A percentile compares a stretch with the other conserved stretches of the same genome.
Conservation (phyloP, 2,888 invertebrate genomes). For the Pheosia tremula region DNA sequence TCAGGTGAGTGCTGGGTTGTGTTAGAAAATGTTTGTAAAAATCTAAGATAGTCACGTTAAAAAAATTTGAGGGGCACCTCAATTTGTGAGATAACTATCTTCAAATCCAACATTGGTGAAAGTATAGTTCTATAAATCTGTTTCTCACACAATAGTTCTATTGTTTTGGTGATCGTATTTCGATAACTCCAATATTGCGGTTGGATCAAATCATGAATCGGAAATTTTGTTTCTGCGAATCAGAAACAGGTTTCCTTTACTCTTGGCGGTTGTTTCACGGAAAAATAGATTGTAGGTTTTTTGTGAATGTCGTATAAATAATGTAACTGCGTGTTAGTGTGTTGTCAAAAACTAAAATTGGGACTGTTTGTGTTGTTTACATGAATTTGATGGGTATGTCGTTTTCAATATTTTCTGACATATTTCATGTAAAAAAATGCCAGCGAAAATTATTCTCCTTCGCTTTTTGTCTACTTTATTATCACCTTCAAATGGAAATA, state of each 20-base stretch:
- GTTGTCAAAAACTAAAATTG: not conserved
- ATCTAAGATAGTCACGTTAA: conserved; percentile 3
- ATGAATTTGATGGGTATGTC: not conserved
- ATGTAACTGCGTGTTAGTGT: not conserved
- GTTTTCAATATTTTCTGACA: not conserved
- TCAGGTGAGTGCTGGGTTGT: conserved; percentile 56
- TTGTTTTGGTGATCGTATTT: conserved; percentile 46
- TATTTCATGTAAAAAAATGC: too few species aligned
- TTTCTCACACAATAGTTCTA: conserved; percentile 34
- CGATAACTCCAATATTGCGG: conserved; percentile 32
- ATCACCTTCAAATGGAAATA: too few species aligned
- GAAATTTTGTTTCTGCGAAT: conserved; percentile 22
- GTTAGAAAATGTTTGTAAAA: conserved; percentile 29
- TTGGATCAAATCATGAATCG: conserved; percentile 13
- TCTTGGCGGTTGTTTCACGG: not conserved
- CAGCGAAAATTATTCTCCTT: too few species aligned
- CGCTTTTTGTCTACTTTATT: too few species aligned
- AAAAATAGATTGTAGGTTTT: not conserved
- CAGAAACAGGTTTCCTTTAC: conserved; percentile 20
- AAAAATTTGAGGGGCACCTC: conserved; percentile 6
- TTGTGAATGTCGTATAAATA: not conserved
- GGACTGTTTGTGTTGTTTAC: not conserved
- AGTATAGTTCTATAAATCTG: conserved; percentile 43
- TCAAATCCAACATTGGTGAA: conserved; percentile 42
- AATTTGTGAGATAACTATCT: conserved; percentile 45